Base-by-base conservation (phyloP, 2,113 vertebrate genomes). In the Phocoena sinus region DNA sequence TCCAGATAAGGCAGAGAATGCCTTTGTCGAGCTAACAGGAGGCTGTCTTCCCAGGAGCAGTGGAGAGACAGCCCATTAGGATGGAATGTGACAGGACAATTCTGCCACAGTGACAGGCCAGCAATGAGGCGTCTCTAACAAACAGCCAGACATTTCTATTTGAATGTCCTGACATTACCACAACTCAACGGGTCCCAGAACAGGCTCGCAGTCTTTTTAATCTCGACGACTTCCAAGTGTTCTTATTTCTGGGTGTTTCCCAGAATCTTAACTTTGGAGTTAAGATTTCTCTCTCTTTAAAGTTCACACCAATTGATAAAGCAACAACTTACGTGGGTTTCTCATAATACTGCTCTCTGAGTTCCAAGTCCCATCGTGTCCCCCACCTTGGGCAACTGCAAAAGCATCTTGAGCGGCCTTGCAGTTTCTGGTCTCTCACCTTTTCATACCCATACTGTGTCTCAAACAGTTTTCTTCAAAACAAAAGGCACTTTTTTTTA, bases 1-100 rank as follows among this genome's bases (percentile, higher is more conserved):
- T 96, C 70, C 68, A 93, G 79, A 88, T 90, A 91, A 96, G 92
- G 71, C 74, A n/a, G 63, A 92, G 60, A n/a, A 62, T 60, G 92
- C 74, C 87, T 95, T 65, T 81, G 83, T 92, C 70, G 68, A n/a
- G 38, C 47, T 97, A 90, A 89, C 93, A 88, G 89, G 53, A 95
- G 58, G 56, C 56, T 95, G 70, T 92, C 80, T 71, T 89, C 91
- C 68, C 80, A 77, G 62, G 89, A 91, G 88, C 44, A 53, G 76
- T 1, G 25, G 44, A 79, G 80, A 97, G 93, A 95, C 68, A 97
- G 86, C 80, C 87, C 47, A 38, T 92, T 68, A 96, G 60, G 53
- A 67, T 33, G 33, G 95, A 41, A 33, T 33, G 83, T 71, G 92
- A 90, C 83, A 96, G 86, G 56, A 86, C 73, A 62, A 47, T 26